Evolutionary conservation across 2,113 vertebrate species (phyloP).

Genomic region (Butorides virescens): DNA sequence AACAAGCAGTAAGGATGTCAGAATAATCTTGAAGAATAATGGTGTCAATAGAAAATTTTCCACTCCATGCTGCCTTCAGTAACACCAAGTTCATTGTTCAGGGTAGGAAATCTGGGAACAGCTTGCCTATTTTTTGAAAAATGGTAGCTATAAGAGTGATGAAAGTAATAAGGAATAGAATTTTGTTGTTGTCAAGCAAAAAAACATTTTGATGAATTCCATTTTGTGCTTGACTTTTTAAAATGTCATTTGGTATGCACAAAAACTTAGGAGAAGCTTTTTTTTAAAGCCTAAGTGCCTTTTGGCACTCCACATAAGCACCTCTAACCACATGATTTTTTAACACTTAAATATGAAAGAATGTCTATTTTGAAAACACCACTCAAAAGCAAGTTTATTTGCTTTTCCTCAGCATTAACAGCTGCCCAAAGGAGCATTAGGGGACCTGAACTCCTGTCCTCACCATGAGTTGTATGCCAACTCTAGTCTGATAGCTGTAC

Average conservation of each 20-base stretch:
- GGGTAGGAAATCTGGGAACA: neutral
- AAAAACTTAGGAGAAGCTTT: neutral
- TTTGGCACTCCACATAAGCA: neutral
- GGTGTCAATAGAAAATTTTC: neutral
- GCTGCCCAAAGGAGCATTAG: neutral
- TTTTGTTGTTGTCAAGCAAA: neutral
- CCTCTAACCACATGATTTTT: neutral
- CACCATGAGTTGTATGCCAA: fast-evolving
- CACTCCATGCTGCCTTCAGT: neutral
- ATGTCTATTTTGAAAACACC: neutral
- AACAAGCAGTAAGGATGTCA: neutral
- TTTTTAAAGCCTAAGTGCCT: neutral
- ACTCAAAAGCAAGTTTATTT: neutral
- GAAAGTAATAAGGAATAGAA: neutral
- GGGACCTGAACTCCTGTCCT: neutral
- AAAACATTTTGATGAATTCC: neutral
- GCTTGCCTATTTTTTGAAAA: neutral
- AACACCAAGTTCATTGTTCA: neutral
- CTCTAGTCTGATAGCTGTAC: fast-evolving
- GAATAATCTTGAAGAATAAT: neutral
- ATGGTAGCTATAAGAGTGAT: neutral
- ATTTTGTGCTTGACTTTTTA: neutral
- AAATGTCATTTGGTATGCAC: neutral
- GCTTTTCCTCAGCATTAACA: neutral
- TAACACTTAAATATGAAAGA: neutral